Base-by-base conservation (phyloP, 2,888 invertebrate species). In the Tuberolachnus salignus region DNA sequence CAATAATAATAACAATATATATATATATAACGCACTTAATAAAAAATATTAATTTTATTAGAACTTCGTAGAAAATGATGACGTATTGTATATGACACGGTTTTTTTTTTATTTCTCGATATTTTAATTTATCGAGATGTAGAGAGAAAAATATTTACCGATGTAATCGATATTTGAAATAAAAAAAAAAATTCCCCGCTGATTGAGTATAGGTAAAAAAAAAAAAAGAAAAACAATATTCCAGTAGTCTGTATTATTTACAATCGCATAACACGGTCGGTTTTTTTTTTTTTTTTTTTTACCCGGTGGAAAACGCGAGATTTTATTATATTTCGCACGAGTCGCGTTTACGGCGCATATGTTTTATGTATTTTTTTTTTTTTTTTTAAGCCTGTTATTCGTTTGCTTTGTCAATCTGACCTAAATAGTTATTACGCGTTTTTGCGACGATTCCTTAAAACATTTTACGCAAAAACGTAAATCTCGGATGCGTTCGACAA, bases 261-360 rank as follows among this genome's bases (percentile, higher is more conserved):
- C 3, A 3, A 34, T 34, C 6, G 34, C 34, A 34, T 34, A 4
- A 34, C 6, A 3, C 6, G 6, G 3, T 4, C 34, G 34, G 3
- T 34, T 34, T 34, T 4, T 34, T 34, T 4, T 34, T 34, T 4
- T 61, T 61, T 34, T 26, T 63, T 42, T 16, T 46, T 23, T 49
- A 21, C 21, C 21, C 16, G 14, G 14, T 14, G 14, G 16, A 55
- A 55, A 69, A 55, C 10, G 19, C 53, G 14, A 16, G 69, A 9
- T 69, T 21, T 34, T 53, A 55, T 21, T 69, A 14, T 34, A 34
- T 34, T 34, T 69, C 9, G 21, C 69, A 34, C 53, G 42, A 55
- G 42, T 42, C 14, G 10, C 8, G 4, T 14, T 14, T 34, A 49
- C 34, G n/a, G 34, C 34, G 34, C 21, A 51, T n/a, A 34, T 49